phyloP scores from a whole-genome alignment of 2,888 invertebrate genomes.

The Nymphalis polychloros region DNA sequence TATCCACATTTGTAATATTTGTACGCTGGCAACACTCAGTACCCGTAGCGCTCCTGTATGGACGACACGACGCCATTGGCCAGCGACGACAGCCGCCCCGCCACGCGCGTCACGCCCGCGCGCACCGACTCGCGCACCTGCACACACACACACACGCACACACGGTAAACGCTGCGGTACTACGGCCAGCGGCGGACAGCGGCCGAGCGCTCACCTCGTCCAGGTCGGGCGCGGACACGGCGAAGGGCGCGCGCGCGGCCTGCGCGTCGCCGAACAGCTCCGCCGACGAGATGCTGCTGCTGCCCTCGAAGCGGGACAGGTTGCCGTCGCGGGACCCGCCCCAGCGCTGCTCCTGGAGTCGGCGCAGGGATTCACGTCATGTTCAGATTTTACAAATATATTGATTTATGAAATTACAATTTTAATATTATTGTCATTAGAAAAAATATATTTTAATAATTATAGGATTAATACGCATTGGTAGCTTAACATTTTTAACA shows the following conservation, averaged over 20 bases:
- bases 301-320: conserved; percentile 93
- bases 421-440: too few species aligned
- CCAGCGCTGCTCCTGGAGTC: conserved; percentile 63
- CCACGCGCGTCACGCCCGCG: conserved; percentile 96
- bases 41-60: conserved; percentile 90
- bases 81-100: conserved; percentile 96
- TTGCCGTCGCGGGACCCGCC: conserved; percentile 79
- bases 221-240: conserved; percentile 87
- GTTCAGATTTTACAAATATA: too few species aligned
- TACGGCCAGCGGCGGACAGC: conserved; percentile 56
- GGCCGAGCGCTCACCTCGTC: conserved; percentile 86
- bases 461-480: too few species aligned
- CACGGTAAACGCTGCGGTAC: not conserved
- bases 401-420: too few species aligned
- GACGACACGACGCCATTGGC: conserved; percentile 97
- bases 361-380: too few species aligned
- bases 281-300: conserved; percentile 96
- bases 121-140: conserved; percentile 97
- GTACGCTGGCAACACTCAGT: conserved; percentile 65
- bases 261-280: conserved; percentile 91
- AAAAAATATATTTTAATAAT: too few species aligned
- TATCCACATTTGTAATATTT: too few species aligned
- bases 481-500: too few species aligned
- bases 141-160: too few species aligned
- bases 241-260: conserved; percentile 51